Base-by-base conservation (phyloP, 2,797 vertebrate genomes). In the Sebastes baramenuke region DNA sequence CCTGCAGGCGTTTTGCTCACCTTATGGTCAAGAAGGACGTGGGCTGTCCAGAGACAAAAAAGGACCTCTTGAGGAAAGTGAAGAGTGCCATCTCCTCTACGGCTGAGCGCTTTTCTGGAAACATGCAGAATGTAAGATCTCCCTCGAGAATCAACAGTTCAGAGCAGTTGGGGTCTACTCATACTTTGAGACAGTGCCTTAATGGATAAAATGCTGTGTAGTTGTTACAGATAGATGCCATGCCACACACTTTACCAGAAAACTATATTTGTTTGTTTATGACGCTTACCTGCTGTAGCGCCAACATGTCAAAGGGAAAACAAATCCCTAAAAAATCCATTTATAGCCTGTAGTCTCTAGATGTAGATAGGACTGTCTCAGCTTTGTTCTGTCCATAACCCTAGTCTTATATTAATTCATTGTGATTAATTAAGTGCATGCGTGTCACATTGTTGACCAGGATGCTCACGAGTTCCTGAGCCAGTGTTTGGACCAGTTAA, bases 381-480 rank as follows among this genome's bases (percentile, higher is more conserved):
- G n/a, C 22, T 36, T 14, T 64, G 11, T 52, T 14, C 2, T 22
- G 11, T 13, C 24, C 60, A 3, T 32, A 11, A 60, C 25, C 12
- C 14, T 12, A 18, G 16, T 14, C 7, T 25, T 22, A 4, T 22
- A 18, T 59, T 42, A 27, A 25, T 11, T 10, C 8, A 3, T 58
- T 67, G 7, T 76, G 20, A 18, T 69, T 18, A 22, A 14, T 49
- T 56, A 8, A 42, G 20, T 68, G 27, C 36, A n/a, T 55, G 5
- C 3, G 2, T 72, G 13, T 62, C 12, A 3, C 56, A 2, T 16
- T 80, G 25, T 75, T 81, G 4, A 4, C 60, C 80, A 99, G 99
- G 99, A 99, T 84, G 99, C 99, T 38, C 99, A 99, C 69, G 99
- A 99, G 93, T 99, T 99, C 92, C 90, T 99, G 91, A 99, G 99